Conservation (phyloP, 1,140 invertebrate genomes). For the Anastrepha ludens region DNA sequence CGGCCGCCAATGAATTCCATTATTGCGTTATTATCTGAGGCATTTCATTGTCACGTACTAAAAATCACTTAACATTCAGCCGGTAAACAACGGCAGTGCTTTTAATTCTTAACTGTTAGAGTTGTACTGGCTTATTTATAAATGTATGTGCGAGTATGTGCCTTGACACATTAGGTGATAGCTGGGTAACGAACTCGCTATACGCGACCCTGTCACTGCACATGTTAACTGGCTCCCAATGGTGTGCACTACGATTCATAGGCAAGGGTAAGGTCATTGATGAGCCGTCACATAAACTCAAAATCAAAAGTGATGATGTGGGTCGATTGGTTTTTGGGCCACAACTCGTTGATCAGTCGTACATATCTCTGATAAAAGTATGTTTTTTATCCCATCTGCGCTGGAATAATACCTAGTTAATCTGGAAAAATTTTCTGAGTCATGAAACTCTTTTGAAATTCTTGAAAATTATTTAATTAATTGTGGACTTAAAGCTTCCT, state of each 20-base stretch:
- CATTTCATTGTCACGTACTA: conserved; percentile 19
- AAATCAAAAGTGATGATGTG: too few relatives aligned
- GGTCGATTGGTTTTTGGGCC: too few relatives aligned
- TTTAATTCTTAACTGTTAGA: conserved; percentile 12
- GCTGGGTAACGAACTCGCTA: not conserved
- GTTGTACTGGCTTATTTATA: not conserved
- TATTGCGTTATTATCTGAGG: not conserved
- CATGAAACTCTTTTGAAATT: too few relatives aligned
- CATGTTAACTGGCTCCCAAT: not conserved
- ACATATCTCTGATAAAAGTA: too few relatives aligned
- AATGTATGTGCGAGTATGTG: not conserved
- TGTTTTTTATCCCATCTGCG: too few relatives aligned
- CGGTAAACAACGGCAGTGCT: not conserved
- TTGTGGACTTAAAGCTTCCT: too few relatives aligned
- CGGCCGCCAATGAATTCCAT: not conserved
- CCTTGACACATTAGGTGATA: not conserved
- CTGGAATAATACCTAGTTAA: too few relatives aligned
- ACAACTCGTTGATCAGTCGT: too few relatives aligned
- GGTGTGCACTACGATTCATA: not conserved
- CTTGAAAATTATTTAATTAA: too few relatives aligned
- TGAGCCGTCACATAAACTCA: too few relatives aligned
- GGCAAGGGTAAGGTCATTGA: conserved; percentile 3
- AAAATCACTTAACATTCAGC: not conserved
- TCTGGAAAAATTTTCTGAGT: too few relatives aligned
- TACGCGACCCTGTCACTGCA: conserved; percentile 12